Evolutionary conservation across 2,113 vertebrate species (phyloP).

Genomic region (Tamias sibiricus): DNA sequence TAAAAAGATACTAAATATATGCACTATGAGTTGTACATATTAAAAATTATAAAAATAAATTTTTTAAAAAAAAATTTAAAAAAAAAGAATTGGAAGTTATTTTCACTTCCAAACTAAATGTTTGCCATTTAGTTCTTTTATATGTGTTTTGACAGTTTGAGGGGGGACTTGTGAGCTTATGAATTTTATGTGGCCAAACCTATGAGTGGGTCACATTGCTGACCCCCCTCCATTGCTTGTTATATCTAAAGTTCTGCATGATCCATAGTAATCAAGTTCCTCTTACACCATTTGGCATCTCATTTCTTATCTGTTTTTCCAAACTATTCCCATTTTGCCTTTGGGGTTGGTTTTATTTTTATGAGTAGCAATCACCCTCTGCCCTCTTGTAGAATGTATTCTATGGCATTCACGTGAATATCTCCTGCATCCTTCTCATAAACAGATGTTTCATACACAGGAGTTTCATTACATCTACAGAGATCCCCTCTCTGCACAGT

Average conservation of each 20-base stretch:
- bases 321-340: not conserved
- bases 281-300: not conserved
- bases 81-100: too few species aligned
- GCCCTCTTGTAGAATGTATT: accelerated
- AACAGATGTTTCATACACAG: accelerated
- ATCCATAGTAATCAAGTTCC: too few species aligned
- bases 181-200: not conserved
- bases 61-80: too few species aligned
- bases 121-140: not conserved
- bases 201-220: not conserved
- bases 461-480: not conserved
- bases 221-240: not conserved
- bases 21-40: too few species aligned
- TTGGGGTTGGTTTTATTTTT: not conserved
- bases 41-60: too few species aligned
- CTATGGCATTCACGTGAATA: not conserved
- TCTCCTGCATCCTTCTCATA: not conserved
- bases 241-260: not conserved
- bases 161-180: not conserved
- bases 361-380: not conserved
- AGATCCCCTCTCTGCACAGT: too few species aligned
- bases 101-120: not conserved
- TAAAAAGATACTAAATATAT: too few species aligned
- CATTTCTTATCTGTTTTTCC: not conserved
- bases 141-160: not conserved